These are phyloP conservation scores for Hypocryptadius cinnamomeus DNA, from an alignment of 2,113 vertebrate genomes.

Conservation along the genomic window DNA sequence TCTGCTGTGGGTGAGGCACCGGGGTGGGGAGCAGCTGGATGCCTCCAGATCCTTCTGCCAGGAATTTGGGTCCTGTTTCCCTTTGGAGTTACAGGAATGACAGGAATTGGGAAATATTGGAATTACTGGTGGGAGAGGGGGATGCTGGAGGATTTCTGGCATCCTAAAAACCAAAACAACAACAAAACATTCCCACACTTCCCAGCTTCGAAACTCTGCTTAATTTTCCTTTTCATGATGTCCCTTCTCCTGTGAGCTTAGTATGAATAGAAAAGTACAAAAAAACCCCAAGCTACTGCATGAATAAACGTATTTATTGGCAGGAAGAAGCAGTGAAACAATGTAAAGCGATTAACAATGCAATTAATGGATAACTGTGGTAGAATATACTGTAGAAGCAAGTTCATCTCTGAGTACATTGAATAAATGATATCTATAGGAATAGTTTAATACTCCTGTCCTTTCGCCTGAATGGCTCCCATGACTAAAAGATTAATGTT, in stretches of 20 bases:
- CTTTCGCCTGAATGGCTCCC: not conserved
- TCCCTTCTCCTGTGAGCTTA: not conserved
- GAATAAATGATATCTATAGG: not conserved
- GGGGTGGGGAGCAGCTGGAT: not conserved
- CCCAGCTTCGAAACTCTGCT: not conserved
- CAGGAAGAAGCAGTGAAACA: not conserved
- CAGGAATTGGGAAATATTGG: not conserved
- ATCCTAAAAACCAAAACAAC: not conserved
- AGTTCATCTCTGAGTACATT: not conserved
- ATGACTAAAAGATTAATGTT: not conserved
- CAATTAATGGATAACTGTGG: not conserved
- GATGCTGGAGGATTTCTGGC: not conserved
- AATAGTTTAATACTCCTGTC: not conserved
- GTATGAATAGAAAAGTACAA: not conserved
- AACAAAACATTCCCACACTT: accelerated
- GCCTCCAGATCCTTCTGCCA: not conserved
- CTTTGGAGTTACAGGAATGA: not conserved
- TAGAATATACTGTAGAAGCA: not conserved
- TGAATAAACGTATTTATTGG: slow-evolving; percentile 29
- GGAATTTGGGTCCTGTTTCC: not conserved
- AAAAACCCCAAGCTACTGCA: not conserved
- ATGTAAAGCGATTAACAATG: not conserved
- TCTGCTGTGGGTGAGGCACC: not conserved
- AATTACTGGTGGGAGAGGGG: not conserved
- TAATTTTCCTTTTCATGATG: not conserved